Evolutionary conservation across 2,113 vertebrate genomes (phyloP), one percentile per base, ranked within the genome.

Genomic region (Eidolon helvum): DNA sequence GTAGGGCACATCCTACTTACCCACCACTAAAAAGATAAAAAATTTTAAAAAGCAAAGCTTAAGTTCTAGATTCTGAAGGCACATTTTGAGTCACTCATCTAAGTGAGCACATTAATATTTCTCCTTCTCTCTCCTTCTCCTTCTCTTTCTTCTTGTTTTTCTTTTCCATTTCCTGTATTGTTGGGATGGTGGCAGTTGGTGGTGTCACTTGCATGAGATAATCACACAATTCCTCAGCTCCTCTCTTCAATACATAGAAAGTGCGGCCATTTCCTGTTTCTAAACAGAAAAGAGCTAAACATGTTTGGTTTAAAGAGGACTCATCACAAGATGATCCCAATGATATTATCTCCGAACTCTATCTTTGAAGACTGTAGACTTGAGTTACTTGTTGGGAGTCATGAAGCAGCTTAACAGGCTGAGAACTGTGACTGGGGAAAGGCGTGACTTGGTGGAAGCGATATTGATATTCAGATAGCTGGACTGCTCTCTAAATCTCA

Each of bases 181-280:
- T 30, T 40, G 6, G 38, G 9, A 10, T 33, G 22, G 48, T 12
- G 0, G 55, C 45, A 40, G 10, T 38, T 57, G 28, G 18, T 16
- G 12, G 21, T 48, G 0, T 38, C 50, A 33, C 59, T 68, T 26
- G 33, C 38, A 48, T 14, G 33, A 89, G 9, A 45, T n/a, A 7
- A 28, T 87, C 11, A 66, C 19, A 53, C 15, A n/a, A 18, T 59
- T 69, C 22, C 33, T 75, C 33, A 77, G 22, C 18, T 30, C 19
- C 6, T 69, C 53, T 96, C 43, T 77, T 89, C 30, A 80, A 21
- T 7, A 43, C 6, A 78, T 69, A 83, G 16, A 22, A 90, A 33
- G 26, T 33, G 3, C 2, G 21, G 38, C 1, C n/a, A 35, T 57
- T 63, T 59, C 35, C 28, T 78, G 1, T 65, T 83, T 65, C 55